Conservation (phyloP, 2,888 invertebrate species). For the Hypsopygia costalis region DNA sequence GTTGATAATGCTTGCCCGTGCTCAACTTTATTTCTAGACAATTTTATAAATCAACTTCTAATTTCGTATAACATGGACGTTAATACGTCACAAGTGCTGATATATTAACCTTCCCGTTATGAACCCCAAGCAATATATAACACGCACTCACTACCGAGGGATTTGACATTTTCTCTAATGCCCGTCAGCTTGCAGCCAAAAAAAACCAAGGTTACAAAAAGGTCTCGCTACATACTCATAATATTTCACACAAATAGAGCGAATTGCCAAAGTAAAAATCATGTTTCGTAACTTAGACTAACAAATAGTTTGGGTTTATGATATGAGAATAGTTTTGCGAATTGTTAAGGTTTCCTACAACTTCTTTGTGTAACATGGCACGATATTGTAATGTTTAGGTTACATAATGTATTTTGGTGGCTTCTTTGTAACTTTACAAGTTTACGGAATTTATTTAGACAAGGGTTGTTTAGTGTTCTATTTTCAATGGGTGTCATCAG, state of each 20-base stretch:
- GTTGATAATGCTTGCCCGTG: too few species aligned
- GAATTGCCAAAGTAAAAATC: background rate
- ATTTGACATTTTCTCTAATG: constrained; percentile 5
- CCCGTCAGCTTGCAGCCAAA: constrained; percentile 3
- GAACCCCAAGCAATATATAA: background rate
- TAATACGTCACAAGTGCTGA: background rate
- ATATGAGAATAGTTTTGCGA: background rate
- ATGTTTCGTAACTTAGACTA: background rate
- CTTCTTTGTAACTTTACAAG: too few species aligned
- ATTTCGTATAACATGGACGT: too few species aligned
- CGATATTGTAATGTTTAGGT: too few species aligned
- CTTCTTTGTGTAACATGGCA: too few species aligned
- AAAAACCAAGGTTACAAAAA: constrained; percentile 3
- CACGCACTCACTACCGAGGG: background rate
- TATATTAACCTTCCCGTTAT: background rate
- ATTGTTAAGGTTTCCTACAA: background rate
- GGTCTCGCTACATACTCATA: constrained; percentile 2
- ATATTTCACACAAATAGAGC: background rate
- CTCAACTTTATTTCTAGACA: too few species aligned
- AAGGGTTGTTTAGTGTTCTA: too few species aligned
- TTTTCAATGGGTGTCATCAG: too few species aligned
- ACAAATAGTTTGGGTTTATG: background rate
- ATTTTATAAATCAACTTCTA: too few species aligned
- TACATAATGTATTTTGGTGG: too few species aligned
- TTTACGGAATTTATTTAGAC: too few species aligned